Evolutionary conservation across 2,113 vertebrate genomes (phyloP), one percentile per base, ranked within the genome.

Genomic region (Aplodontia rufa): DNA sequence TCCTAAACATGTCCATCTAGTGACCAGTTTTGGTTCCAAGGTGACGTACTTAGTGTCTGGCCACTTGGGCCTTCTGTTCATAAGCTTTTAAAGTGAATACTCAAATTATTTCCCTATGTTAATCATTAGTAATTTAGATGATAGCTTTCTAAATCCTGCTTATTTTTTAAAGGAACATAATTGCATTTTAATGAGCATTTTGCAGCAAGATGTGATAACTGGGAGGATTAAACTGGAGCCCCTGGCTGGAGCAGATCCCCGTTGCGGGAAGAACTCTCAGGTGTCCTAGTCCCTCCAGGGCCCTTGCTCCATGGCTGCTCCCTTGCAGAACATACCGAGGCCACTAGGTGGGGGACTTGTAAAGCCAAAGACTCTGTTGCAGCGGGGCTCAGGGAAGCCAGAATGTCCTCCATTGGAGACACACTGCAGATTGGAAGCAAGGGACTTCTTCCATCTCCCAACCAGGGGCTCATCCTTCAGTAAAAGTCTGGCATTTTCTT

Each of bases 301-400:
- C 45, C 68, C 53, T 1, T 0, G 35, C 5, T 16, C 14, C n/a
- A 7, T 66, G 19, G 45, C 42, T 24, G 53, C 22, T 32, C 35
- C 13, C 32, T n/a, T 13, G 66, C 1, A 26, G 35, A 53, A 47
- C 26, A 85, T 64, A 14, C 0, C 0, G 2, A 8, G 68, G 10
- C 93, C 97, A 87, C 94, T 87, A 91, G 97, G 91, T 96, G 97
- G 95, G 12, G 47, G 28, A 64, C 47, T 60, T 86, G 93, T 83
- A 87, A 94, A 96, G 85, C 62, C 62, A 60, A 93, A 93, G 71
- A 69, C 47, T 40, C 42, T 30, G 30, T 13, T 1, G 26, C 0
- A 16, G 45, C 0, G 0, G 0, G 22, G 17, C 1, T 32, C 10
- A 1, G 66, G 64, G 42, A 55, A 49, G 32, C n/a, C 49, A 3